phyloP scores from a whole-genome alignment of 2,797 vertebrate species.

The Pangasius sanitwongsei region DNA sequence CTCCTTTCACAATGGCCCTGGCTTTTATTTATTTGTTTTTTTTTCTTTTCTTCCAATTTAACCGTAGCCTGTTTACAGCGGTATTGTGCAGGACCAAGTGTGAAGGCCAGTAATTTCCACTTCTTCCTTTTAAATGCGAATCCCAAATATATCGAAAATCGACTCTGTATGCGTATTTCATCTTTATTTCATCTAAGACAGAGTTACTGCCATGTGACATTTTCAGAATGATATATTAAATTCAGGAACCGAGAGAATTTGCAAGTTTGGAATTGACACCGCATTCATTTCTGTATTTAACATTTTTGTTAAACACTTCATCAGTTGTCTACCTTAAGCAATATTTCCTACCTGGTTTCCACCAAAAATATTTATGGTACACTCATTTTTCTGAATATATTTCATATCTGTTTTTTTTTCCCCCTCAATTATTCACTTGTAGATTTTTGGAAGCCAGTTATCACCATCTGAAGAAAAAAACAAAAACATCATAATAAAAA shows the following conservation, averaged over 20 bases:
- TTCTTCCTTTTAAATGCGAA: not conserved
- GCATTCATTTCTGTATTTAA: not conserved
- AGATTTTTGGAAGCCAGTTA: not conserved
- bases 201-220: not conserved
- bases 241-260: not conserved
- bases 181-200: not conserved
- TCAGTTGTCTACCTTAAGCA: not conserved
- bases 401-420: not conserved
- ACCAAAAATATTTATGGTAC: too few relatives aligned
- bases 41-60: not conserved
- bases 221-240: not conserved
- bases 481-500: not conserved
- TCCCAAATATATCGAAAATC: not conserved
- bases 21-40: constrained; percentile 26
- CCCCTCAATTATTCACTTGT: not conserved
- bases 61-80: not conserved
- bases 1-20: not conserved
- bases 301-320: not conserved
- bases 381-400: not conserved
- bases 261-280: not conserved
- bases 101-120: not conserved
- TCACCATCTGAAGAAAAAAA: not conserved
- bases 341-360: not conserved
- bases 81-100: not conserved
- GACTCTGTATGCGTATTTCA: not conserved